These are phyloP conservation scores for Plodia interpunctella DNA, from an alignment of 1,140 invertebrate species.

Conservation along the genomic window DNA sequence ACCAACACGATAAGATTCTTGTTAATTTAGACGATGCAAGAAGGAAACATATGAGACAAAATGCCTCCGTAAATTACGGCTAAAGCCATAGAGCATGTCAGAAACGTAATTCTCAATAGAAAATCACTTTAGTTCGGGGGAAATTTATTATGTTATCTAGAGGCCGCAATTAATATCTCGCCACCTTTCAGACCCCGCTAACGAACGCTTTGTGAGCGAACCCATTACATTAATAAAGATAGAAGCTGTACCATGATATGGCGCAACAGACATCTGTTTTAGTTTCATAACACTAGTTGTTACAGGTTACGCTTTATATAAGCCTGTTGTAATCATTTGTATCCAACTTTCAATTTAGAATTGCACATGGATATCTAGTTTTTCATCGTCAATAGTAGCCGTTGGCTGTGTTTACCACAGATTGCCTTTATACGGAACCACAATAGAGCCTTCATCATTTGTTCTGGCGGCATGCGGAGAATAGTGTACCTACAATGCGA, in stretches of 20 bases:
- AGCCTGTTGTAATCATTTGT: no score
- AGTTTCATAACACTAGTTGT: no score
- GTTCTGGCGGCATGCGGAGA: constrained; percentile 25
- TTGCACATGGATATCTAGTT: neutral
- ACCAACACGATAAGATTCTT: no score
- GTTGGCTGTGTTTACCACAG: constrained; percentile 32
- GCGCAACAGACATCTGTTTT: neutral
- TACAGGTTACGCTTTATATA: no score
- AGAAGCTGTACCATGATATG: neutral
- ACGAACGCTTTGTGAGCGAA: neutral
- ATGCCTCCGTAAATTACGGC: no score
- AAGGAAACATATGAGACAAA: no score
- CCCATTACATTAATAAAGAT: neutral
- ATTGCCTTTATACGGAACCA: constrained; percentile 35
- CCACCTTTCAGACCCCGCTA: constrained; percentile 1
- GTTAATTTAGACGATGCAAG: no score
- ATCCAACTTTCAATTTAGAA: no score
- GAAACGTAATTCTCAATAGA: neutral
- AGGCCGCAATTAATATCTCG: constrained; percentile 1
- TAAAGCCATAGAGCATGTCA: no score
- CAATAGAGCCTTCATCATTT: constrained; percentile 41
- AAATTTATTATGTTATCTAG: constrained; percentile 3
- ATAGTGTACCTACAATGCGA: constrained; percentile 31
- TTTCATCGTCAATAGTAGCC: neutral
- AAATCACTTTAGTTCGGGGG: neutral